Evolutionary conservation across 2,888 invertebrate genomes (phyloP).

Genomic region (Syritta pipiens): DNA sequence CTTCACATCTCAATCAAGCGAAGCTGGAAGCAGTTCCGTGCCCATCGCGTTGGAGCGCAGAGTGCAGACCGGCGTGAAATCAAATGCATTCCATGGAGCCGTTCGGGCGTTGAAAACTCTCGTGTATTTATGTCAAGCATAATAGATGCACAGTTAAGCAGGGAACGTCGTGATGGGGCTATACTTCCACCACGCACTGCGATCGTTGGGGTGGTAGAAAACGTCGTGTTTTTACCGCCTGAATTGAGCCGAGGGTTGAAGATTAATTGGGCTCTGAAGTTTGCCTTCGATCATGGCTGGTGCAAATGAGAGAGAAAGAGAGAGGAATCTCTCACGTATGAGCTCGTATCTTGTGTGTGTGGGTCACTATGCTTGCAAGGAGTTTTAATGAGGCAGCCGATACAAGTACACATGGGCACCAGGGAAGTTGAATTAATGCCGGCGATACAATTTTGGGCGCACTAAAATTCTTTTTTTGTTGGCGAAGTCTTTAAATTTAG

Average conservation of each 20-base stretch:
- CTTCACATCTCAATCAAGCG: constrained; percentile 50
- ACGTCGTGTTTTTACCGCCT: constrained; percentile 38
- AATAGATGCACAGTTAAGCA: constrained; percentile 41
- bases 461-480: no score
- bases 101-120: not conserved
- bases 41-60: not conserved
- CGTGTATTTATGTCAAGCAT: constrained; percentile 22
- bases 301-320: not conserved
- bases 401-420: not conserved
- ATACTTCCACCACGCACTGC: no score
- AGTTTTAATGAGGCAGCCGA: not conserved
- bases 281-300: constrained; percentile 19
- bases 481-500: no score
- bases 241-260: constrained; percentile 49
- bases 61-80: constrained; percentile 33
- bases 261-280: constrained; percentile 50
- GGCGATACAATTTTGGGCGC: constrained; percentile 12
- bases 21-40: not conserved
- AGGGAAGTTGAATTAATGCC: constrained; percentile 22
- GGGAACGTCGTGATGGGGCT: not conserved
- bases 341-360: no score
- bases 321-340: no score
- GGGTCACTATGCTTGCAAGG: not conserved
- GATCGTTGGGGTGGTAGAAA: constrained; percentile 11
- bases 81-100: constrained; percentile 20